These are phyloP conservation scores for Conops quadrifasciatus DNA, from an alignment of 2,888 invertebrate genomes.

Conservation along the genomic window DNA sequence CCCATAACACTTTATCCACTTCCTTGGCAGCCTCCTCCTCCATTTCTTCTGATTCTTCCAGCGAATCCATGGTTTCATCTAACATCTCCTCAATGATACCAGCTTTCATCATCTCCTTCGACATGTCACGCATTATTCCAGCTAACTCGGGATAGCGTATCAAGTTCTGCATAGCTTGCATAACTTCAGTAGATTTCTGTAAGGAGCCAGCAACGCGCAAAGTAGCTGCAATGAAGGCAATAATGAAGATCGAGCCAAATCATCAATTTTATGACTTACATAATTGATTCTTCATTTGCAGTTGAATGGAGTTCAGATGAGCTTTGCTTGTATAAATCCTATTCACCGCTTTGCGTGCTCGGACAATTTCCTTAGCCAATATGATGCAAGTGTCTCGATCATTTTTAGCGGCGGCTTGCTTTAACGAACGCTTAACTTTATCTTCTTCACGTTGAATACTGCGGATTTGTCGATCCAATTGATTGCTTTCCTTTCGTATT, in stretches of 20 bases:
- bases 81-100: constrained; percentile 99
- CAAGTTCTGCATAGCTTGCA: constrained; percentile 96
- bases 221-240: constrained; percentile 73
- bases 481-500: constrained; percentile 91
- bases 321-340: constrained; percentile 97
- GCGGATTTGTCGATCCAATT: constrained; percentile 93
- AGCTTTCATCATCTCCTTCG: constrained; percentile 99
- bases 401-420: constrained; percentile 94
- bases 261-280: constrained; percentile 68
- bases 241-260: background rate
- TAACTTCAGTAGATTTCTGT: constrained; percentile 96
- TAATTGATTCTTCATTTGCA: constrained; percentile 98
- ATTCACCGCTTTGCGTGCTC: constrained; percentile 85
- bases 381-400: constrained; percentile 94
- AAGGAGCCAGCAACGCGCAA: constrained; percentile 91
- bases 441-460: constrained; percentile 98
- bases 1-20: constrained; percentile 91
- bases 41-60: constrained; percentile 93
- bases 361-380: constrained; percentile 90
- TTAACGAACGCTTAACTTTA: constrained; percentile 91
- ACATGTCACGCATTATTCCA: constrained; percentile 95
- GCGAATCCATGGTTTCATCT: constrained; percentile 93
- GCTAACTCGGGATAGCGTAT: constrained; percentile 92
- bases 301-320: constrained; percentile 93
- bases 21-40: constrained; percentile 96